Percentiles rank a stretch among this genome's conserved stretches.
These are phyloP conservation scores for Drosophila lowei DNA, from an alignment of 1,140 invertebrate species.

Conservation along the genomic window DNA sequence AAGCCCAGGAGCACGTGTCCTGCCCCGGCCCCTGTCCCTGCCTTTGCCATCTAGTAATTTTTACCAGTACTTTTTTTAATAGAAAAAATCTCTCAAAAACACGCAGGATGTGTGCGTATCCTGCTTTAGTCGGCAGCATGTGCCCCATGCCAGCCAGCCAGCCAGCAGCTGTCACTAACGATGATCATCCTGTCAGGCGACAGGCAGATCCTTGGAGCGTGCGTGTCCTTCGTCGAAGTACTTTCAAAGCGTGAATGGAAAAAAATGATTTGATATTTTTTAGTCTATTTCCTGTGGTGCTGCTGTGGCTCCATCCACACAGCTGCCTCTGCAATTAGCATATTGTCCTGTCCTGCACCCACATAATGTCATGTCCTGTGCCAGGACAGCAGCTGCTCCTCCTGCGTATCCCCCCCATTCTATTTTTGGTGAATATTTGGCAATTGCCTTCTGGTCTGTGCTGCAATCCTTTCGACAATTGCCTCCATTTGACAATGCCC, in stretches of 20 bases:
- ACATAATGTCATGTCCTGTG: constrained; percentile 45
- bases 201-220: constrained; percentile 50
- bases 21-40: constrained; percentile 19
- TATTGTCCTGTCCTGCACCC: constrained; percentile 51
- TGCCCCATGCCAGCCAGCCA: constrained; percentile 42
- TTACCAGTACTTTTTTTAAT: constrained; percentile 61
- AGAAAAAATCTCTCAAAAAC: constrained; percentile 72
- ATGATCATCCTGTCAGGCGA: constrained; percentile 61
- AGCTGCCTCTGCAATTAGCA: constrained; percentile 51
- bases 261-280: constrained; percentile 65
- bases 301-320: neutral
- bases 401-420: constrained; percentile 10
- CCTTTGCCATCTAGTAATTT: constrained; percentile 34
- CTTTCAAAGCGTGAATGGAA: constrained; percentile 14
- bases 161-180: constrained; percentile 59
- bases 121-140: constrained; percentile 69
- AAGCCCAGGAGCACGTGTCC: constrained; percentile 51
- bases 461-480: constrained; percentile 44
- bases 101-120: constrained; percentile 75
- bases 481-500: constrained; percentile 45
- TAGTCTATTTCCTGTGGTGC: constrained; percentile 54
- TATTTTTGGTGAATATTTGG: constrained; percentile 33
- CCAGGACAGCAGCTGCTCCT: constrained; percentile 30
- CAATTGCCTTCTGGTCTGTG: constrained; percentile 34
- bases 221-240: constrained; percentile 48